phyloP scores from a whole-genome alignment of 2,113 vertebrate species.

The Ictalurus punctatus region DNA sequence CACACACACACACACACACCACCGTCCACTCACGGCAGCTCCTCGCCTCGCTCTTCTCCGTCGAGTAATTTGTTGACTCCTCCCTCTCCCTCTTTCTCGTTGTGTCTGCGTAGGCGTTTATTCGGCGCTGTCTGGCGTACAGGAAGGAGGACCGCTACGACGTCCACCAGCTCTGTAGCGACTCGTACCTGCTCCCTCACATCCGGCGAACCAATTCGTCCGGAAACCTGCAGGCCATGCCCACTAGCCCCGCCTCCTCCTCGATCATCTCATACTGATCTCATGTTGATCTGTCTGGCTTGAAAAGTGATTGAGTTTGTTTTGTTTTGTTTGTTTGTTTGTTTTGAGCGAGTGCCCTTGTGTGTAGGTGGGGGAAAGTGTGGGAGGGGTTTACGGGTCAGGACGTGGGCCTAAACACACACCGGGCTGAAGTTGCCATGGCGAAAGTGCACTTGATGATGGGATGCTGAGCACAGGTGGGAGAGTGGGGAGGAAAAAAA shows the following conservation, averaged over 20 bases:
- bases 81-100: constrained; percentile 2
- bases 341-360: neutral
- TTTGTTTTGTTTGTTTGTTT: neutral
- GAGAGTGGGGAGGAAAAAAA: neutral
- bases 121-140: constrained; percentile 96
- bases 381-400: constrained; percentile 11
- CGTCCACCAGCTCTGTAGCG: constrained; percentile 95
- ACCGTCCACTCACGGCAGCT: neutral
- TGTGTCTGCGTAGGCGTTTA: constrained; percentile 83
- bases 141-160: constrained; percentile 97
- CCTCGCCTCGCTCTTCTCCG: neutral
- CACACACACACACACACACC: neutral
- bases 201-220: constrained; percentile 98
- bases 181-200: constrained; percentile 97
- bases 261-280: constrained; percentile 88
- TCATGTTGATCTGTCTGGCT: constrained; percentile 50
- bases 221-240: constrained; percentile 88
- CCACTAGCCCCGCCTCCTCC: constrained; percentile 81
- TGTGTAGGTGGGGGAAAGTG: constrained; percentile 32
- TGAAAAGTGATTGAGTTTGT: constrained; percentile 45
- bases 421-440: constrained; percentile 32
- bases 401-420: constrained; percentile 17
- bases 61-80: neutral
- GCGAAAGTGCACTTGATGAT: constrained; percentile 34
- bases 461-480: constrained; percentile 38